These are phyloP conservation scores for Myotis planiceps DNA, from an alignment of 2,797 vertebrate genomes.

Conservation along the genomic window DNA sequence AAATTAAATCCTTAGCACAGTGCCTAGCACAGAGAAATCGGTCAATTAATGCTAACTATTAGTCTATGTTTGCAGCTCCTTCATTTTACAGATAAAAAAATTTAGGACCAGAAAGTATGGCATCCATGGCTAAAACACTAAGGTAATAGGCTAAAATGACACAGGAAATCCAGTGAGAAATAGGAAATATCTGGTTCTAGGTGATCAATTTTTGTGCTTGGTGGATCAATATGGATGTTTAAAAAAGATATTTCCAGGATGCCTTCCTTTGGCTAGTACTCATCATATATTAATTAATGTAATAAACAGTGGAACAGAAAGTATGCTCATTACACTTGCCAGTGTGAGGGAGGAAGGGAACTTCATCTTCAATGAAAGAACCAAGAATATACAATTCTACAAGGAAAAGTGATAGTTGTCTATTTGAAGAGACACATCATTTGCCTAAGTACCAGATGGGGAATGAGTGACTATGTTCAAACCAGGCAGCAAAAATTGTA, in stretches of 20 bases:
- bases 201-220: not conserved
- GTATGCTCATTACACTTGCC: not conserved
- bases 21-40: not conserved
- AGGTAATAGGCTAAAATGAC: not conserved
- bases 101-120: not conserved
- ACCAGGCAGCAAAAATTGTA: not conserved
- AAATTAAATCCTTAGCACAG: slow-evolving; percentile 16
- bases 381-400: not conserved
- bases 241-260: not conserved
- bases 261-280: not conserved
- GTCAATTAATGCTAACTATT: not conserved
- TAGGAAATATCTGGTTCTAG: not conserved
- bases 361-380: not conserved
- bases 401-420: not conserved
- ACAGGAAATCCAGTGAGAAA: not conserved
- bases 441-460: not conserved
- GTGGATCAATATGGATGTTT: not conserved
- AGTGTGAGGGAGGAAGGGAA: not conserved
- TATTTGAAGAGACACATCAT: not conserved
- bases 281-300: not conserved
- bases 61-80: not conserved
- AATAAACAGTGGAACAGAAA: not conserved
- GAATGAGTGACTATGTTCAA: not conserved
- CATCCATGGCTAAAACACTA: not conserved
- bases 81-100: not conserved